Evolutionary conservation across 2,888 invertebrate genomes (phyloP), one percentile per base, ranked within the genome.

Genomic region (Glaucopsyche alexis): DNA sequence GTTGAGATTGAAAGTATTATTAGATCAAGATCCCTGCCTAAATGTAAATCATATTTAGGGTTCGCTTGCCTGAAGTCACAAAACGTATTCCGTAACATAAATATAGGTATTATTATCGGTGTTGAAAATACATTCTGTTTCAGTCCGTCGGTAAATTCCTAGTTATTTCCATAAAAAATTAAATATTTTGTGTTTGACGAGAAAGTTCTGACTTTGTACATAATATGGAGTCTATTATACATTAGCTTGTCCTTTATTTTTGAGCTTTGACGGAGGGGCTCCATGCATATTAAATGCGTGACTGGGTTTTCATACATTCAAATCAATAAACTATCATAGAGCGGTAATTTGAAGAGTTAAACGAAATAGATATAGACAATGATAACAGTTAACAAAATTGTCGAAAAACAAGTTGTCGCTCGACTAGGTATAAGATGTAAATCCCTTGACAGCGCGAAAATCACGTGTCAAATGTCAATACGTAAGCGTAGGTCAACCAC

Each of bases 21-120:
- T 69, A 49, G 47, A 69, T 49, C 69, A 69, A 7, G 13, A 29
- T 49, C 69, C 60, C 60, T 13, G 60, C 60, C 29, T 29, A 29
- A 60, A 60, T 38, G 60, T 19, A 60, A 60, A 60, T 60, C 60
- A 38, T 60, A 60, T 60, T 60, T 60, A 60, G 60, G 60, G 60
- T 7, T 60, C 29, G 13, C 13, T 60, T 6, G 60, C 29, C 29
- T 60, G 29, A 60, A 13, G 38, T 16, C 1, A 60, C n/a, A 55
- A 13, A 60, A 14, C 29, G 60, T 60, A 13, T 60, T 14, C 13
- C 29, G 29, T 38, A 60, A 8, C 13, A 29, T 5, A 60, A 14
- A 7, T 19, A 60, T 4, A 29, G n/a, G n/a, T n/a, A n/a, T 3
- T 29, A 29, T 29, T 29, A 29, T 29, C 29, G 4, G 4, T 47